Base-by-base conservation (phyloP, 2,888 invertebrate genomes). In the Corythucha ciliata region DNA sequence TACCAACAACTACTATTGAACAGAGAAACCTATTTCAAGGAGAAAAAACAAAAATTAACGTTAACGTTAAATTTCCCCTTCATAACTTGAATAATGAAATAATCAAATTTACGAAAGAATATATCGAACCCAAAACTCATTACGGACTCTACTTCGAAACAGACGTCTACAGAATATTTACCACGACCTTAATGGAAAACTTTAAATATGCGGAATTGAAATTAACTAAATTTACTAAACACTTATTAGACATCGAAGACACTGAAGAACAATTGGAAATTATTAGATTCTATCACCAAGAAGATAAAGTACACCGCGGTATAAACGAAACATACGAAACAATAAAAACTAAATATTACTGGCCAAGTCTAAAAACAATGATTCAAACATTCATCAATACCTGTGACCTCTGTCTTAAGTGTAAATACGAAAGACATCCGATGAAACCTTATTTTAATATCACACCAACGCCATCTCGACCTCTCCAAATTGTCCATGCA, bases 301-400 rank as follows among this genome's bases (percentile, higher is more conserved):
- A 26, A 40, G 22, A 45, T 14, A 7, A 14, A 5, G 32, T 16
- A 20, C 46, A 52, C 18, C n/a, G 53, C 5, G 53, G 53, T 10
- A 48, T 40, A 10, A 18, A 25, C 12, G 53, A 53, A 42, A 53
- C 53, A 2, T 46, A 53, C 33, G 2, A 53, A 22, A 48, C 48
- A 21, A 41, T 53, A 8, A 47, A 42, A 33, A 40, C 48, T 20
- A 2, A 2, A n/a, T 47, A 47, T 24, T 53, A 48, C 25, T 53
- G 47, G 47, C 53, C 53, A 2, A 53, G 42, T 26, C 20, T 37
- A 10, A 53, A 53, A 33, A 36, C 25, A 5, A 24, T 21, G 4
- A 34, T 48, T 2, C 47, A 14, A 29, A 29, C 37, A 3, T 20
- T 40, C 8, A 52, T 52, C 18, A 52, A 52, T 32, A 10, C 21